These are phyloP conservation scores for Parnassius glacialis DNA, from an alignment of 2,888 invertebrate species.

Conservation along the genomic window DNA sequence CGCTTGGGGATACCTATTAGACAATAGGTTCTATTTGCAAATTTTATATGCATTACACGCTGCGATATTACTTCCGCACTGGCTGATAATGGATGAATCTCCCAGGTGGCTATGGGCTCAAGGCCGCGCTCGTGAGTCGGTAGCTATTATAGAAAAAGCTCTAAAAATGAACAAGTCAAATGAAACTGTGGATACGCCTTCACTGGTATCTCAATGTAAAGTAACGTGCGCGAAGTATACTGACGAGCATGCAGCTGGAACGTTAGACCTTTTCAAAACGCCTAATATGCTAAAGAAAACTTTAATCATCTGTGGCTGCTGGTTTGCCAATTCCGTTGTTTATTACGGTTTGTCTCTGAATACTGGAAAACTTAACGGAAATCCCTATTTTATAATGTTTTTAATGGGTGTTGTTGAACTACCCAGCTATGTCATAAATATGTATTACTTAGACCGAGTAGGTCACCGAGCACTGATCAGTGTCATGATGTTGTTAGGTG, in stretches of 20 bases:
- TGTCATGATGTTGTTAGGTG: slow-evolving; percentile 89
- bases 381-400: slow-evolving; percentile 90
- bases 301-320: slow-evolving; percentile 89
- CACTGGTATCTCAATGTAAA: slow-evolving; percentile 83
- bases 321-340: slow-evolving; percentile 93
- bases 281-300: slow-evolving; percentile 89
- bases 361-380: slow-evolving; percentile 88
- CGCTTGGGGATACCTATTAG: slow-evolving; percentile 89
- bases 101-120: slow-evolving; percentile 94
- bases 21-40: slow-evolving; percentile 87
- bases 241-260: slow-evolving; percentile 79
- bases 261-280: slow-evolving; percentile 87
- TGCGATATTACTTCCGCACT: slow-evolving; percentile 86
- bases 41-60: slow-evolving; percentile 89
- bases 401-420: slow-evolving; percentile 89
- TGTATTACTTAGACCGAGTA: slow-evolving; percentile 86
- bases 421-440: slow-evolving; percentile 88
- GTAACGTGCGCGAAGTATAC: slow-evolving; percentile 72
- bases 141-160: slow-evolving; percentile 87
- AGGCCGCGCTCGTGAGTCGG: slow-evolving; percentile 86
- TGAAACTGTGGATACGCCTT: slow-evolving; percentile 82
- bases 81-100: slow-evolving; percentile 93
- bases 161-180: slow-evolving; percentile 85
- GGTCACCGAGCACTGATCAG: slow-evolving; percentile 89
- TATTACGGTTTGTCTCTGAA: slow-evolving; percentile 92